phyloP scores from a whole-genome alignment of 1,140 invertebrate species.

The Macrocentrus cingulum region DNA sequence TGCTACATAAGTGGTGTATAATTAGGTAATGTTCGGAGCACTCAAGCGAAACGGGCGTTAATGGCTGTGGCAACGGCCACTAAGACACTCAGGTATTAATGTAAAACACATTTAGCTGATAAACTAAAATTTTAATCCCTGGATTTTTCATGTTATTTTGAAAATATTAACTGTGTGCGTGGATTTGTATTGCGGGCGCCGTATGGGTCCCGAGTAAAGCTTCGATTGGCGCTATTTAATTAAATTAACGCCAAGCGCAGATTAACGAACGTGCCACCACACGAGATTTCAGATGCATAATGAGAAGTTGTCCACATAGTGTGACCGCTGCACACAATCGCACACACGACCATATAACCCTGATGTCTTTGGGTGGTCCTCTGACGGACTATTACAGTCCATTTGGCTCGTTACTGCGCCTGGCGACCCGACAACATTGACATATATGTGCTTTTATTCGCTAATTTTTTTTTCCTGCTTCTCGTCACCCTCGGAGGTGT shows the following conservation, averaged over 20 bases:
- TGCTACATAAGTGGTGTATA: conserved; percentile 19
- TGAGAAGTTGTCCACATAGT: conserved; percentile 50
- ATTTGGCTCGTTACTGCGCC: conserved; percentile 47
- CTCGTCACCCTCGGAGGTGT: neutral
- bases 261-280: conserved; percentile 58
- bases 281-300: conserved; percentile 60
- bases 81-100: conserved; percentile 37
- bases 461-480: neutral
- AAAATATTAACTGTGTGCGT: neutral
- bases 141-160: neutral
- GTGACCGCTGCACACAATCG: conserved; percentile 33
- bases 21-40: conserved; percentile 26
- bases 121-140: conserved; percentile 1
- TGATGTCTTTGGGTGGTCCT: conserved; percentile 57
- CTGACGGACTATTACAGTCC: conserved; percentile 37
- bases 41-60: conserved; percentile 29
- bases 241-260: conserved; percentile 59
- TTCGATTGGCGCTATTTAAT: no score
- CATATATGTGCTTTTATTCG: neutral
- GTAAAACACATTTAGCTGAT: conserved; percentile 35
- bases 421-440: neutral
- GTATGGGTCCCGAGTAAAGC: no score
- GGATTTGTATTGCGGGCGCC: neutral
- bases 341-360: conserved; percentile 33
- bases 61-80: conserved; percentile 30